These are phyloP conservation scores for Magallana ariakensis DNA, from an alignment of 1,140 invertebrate species.

Conservation along the genomic window DNA sequence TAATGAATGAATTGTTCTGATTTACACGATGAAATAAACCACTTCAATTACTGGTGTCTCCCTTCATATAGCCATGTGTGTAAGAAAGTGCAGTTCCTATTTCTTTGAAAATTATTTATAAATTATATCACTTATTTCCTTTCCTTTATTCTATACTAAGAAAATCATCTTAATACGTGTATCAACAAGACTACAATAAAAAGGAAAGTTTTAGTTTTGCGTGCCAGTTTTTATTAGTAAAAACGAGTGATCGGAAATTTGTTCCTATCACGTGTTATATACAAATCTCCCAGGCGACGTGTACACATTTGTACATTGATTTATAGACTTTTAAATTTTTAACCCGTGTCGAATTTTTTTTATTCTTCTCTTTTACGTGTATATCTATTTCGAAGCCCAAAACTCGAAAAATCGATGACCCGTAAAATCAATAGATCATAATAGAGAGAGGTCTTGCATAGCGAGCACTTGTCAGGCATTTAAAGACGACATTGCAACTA, in stretches of 20 bases:
- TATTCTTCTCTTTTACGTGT: background rate
- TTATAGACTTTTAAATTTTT: slow-evolving; percentile 11
- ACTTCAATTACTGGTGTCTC: too few relatives aligned
- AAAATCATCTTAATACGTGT: too few relatives aligned
- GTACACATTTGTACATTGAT: slow-evolving; percentile 11
- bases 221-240: too few relatives aligned
- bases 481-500: background rate
- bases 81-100: too few relatives aligned
- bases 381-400: background rate
- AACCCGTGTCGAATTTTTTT: background rate
- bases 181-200: too few relatives aligned
- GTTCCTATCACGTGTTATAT: background rate
- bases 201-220: too few relatives aligned
- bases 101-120: too few relatives aligned
- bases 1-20: too few relatives aligned
- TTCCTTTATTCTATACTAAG: too few relatives aligned
- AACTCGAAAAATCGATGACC: slow-evolving; percentile 8
- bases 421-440: slow-evolving; percentile 18
- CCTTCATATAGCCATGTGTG: too few relatives aligned
- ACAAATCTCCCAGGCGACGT: background rate
- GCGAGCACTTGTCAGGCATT: slow-evolving; percentile 15
- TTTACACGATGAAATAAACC: too few relatives aligned
- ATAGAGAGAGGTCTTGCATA: background rate
- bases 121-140: too few relatives aligned
- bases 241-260: background rate